These are phyloP conservation scores for Mus musculus DNA, from an alignment of 2,113 vertebrate genomes.

Conservation along the genomic window GRCm39 chr11:48520501-48521000, in stretches of 20 bases:
- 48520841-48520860: neutral
- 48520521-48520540: constrained; percentile 2
- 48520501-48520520: neutral
- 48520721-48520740: neutral
- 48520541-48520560: neutral
- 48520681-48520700: neutral
- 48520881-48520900: neutral
- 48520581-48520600: neutral
- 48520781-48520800: neutral
- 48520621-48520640: neutral
- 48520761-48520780: neutral
- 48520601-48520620: neutral
- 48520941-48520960: constrained; percentile 39
- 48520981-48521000: constrained; percentile 19
- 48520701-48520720: neutral
- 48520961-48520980: neutral
- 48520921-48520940: neutral
- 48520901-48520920: neutral
- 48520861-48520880: neutral
- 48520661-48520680: neutral
- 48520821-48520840: neutral
- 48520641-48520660: neutral
- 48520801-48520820: neutral
- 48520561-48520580: constrained; percentile 12
- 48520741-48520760: neutral